Evolutionary conservation across 2,113 vertebrate species (phyloP).

Genomic region (Opisthocomus hoazin): DNA sequence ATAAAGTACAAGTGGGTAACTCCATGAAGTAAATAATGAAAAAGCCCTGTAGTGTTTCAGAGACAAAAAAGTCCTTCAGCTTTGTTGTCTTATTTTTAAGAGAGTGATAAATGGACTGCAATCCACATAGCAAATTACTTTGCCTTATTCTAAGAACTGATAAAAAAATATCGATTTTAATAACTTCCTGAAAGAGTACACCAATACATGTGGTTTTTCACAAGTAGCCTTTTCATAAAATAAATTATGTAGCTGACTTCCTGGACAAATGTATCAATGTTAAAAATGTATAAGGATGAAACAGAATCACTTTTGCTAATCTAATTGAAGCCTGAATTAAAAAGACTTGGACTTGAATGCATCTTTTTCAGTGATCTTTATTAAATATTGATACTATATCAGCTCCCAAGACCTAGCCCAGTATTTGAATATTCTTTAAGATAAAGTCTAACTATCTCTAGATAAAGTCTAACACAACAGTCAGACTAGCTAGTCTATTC

Average conservation of each 20-base stretch:
- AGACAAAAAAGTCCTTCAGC: background rate
- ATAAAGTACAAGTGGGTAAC: background rate
- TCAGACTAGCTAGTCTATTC: background rate
- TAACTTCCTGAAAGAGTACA: background rate
- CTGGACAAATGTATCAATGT: background rate
- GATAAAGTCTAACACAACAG: background rate
- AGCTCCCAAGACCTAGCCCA: background rate
- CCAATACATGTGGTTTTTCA: background rate
- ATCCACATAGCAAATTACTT: background rate
- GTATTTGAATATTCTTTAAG: background rate
- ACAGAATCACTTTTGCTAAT: background rate
- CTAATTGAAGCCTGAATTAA: background rate
- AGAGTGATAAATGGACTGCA: background rate
- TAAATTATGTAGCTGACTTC: background rate
- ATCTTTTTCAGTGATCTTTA: too few species aligned
- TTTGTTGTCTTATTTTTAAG: background rate
- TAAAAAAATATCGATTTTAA: background rate
- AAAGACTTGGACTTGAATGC: too few species aligned
- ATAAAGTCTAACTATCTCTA: background rate
- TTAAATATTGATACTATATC: background rate
- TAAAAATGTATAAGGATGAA: slow-evolving; percentile 41
- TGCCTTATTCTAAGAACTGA: background rate
- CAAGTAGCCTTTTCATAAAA: background rate
- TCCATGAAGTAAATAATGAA: background rate
- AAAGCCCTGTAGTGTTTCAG: background rate